phyloP scores from a whole-genome alignment of 2,888 invertebrate species.

The Adineta ricciae region DNA sequence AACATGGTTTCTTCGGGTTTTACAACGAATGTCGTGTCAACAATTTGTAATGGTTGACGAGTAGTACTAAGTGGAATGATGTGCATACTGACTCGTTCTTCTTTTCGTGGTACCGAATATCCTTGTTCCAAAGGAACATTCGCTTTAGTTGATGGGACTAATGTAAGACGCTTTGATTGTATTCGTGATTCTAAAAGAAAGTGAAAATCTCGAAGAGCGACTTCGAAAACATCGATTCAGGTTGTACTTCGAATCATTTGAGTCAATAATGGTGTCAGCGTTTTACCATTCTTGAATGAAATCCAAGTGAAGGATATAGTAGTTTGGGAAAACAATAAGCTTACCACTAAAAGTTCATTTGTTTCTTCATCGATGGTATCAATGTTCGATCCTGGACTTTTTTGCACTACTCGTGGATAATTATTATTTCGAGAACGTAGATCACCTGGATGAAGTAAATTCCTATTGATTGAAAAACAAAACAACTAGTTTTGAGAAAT shows the following conservation, averaged over 20 bases:
- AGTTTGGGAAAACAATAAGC: not conserved
- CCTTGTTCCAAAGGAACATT: not conserved
- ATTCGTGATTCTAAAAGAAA: not conserved
- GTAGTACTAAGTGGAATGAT: not conserved
- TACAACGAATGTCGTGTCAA: not conserved
- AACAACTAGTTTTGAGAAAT: not conserved
- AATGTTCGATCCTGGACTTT: not conserved
- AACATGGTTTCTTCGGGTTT: not conserved
- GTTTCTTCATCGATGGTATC: not conserved
- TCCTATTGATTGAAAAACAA: not conserved
- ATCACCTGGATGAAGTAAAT: not conserved
- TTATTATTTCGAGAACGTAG: not conserved
- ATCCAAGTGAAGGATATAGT: not conserved
- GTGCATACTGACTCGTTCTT: not conserved
- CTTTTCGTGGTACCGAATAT: not conserved
- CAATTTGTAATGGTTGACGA: not conserved
- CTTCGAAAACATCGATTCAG: too few species aligned
- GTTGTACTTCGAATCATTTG: constrained; percentile 6
- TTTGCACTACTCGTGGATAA: not conserved
- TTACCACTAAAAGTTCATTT: not conserved
- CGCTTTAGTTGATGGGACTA: not conserved
- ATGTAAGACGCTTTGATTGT: not conserved
- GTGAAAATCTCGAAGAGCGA: not conserved
- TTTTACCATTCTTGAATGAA: not conserved
- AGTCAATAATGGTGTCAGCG: not conserved